Conservation (phyloP, 1,140 invertebrate species). For the Lordiphosa collinella region DNA sequence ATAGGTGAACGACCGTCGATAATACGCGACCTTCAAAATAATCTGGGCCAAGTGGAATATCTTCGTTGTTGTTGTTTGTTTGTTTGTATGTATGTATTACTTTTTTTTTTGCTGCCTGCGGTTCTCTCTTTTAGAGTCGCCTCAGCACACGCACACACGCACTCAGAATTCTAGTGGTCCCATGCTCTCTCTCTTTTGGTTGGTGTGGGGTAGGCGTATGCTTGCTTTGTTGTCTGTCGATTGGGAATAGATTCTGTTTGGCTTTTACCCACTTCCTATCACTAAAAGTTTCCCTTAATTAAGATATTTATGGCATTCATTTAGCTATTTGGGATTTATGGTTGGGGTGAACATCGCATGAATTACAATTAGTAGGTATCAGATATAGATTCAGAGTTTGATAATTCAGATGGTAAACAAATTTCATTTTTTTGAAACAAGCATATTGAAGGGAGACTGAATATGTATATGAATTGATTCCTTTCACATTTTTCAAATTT, state of each 20-base stretch:
- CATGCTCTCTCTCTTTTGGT: neutral
- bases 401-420: too few species aligned
- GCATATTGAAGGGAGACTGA: too few species aligned
- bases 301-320: too few species aligned
- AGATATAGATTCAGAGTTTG: too few species aligned
- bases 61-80: conserved; percentile 22
- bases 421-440: too few species aligned
- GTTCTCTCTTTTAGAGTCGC: neutral
- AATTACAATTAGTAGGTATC: too few species aligned
- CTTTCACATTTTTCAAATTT: too few species aligned
- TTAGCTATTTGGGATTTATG: too few species aligned
- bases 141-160: neutral
- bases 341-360: too few species aligned
- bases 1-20: conserved; percentile 79
- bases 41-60: conserved; percentile 79
- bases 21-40: conserved; percentile 79
- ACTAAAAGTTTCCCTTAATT: too few species aligned
- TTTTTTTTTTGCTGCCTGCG: conserved; percentile 12
- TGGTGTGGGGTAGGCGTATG: neutral
- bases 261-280: too few species aligned
- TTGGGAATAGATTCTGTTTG: conserved; percentile 17
- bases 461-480: too few species aligned
- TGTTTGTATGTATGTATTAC: conserved; percentile 11
- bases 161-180: neutral
- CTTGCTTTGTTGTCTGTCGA: conserved; percentile 35